Percentiles rank a stretch among this genome's conserved stretches.
These are phyloP conservation scores for Chionodraco myersi DNA, from an alignment of 2,113 vertebrate genomes.

Conservation along the genomic window DNA sequence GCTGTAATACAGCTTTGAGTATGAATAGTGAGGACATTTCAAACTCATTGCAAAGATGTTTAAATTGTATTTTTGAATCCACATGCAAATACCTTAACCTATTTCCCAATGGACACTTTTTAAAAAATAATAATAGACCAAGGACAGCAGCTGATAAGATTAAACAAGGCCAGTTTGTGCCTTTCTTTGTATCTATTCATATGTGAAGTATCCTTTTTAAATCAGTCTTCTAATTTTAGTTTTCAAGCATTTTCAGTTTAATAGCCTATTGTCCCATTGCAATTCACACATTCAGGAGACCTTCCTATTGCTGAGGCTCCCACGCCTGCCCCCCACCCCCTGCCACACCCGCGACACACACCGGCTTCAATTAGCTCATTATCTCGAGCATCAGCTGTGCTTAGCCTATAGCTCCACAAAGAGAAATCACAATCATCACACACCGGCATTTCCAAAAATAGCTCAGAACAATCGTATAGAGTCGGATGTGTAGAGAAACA, in stretches of 20 bases:
- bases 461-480: constrained; percentile 1
- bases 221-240: neutral
- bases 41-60: neutral
- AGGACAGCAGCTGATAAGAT: neutral
- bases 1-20: neutral
- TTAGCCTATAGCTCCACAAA: constrained; percentile 56
- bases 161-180: neutral
- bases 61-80: neutral
- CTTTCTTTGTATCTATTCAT: neutral
- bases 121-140: neutral
- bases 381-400: constrained; percentile 63
- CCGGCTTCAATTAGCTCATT: constrained; percentile 69
- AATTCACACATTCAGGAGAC: constrained; percentile 7
- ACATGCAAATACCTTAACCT: neutral
- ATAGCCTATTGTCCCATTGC: constrained; percentile 27
- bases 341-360: constrained; percentile 82
- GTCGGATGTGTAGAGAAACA: neutral
- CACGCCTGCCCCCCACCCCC: constrained; percentile 68
- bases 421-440: constrained; percentile 17
- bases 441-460: constrained; percentile 24
- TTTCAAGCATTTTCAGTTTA: neutral
- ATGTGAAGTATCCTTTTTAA: neutral
- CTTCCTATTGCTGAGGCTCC: constrained; percentile 21
- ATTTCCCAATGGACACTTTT: neutral
- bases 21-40: neutral